phyloP scores from a whole-genome alignment of 2,113 vertebrate species.

The Cebus imitator region DNA sequence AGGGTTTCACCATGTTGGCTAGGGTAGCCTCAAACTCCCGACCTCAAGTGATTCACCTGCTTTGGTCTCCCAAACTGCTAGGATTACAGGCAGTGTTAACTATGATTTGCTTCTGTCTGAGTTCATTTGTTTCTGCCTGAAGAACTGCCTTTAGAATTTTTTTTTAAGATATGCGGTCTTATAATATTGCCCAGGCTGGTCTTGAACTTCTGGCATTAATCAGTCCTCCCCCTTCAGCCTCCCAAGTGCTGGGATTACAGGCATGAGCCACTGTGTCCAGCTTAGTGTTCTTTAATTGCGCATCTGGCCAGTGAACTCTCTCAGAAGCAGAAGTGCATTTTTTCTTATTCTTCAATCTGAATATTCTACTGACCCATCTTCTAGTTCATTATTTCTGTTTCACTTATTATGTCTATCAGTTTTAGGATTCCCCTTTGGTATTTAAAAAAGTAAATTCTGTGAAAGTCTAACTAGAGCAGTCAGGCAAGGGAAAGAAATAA shows the following conservation, averaged over 20 bases:
- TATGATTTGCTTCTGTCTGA: background rate
- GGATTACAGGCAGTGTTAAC: background rate
- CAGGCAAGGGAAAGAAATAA: too few species aligned
- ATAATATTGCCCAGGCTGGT: too few species aligned
- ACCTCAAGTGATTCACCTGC: too few species aligned
- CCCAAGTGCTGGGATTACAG: too few species aligned
- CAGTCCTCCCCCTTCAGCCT: too few species aligned
- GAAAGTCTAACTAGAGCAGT: too few species aligned
- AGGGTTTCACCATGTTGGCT: too few species aligned
- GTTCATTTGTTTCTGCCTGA: background rate
- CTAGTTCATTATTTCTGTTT: background rate
- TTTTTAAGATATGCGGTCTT: too few species aligned
- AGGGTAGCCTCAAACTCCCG: too few species aligned
- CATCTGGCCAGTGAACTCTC: background rate
- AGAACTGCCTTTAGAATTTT: background rate
- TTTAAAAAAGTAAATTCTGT: background rate
- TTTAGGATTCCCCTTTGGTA: background rate
- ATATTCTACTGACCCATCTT: background rate
- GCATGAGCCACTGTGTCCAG: too few species aligned
- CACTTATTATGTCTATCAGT: background rate
- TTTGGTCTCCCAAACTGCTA: too few species aligned
- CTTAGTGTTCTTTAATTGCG: background rate
- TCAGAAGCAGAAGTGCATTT: background rate
- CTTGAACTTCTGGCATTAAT: too few species aligned
- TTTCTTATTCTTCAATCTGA: background rate